A percentile compares a stretch with the other conserved stretches of the same genome.
These are phyloP conservation scores for Metallyticus violacea DNA, from an alignment of 2,888 invertebrate species.

Conservation along the genomic window DNA sequence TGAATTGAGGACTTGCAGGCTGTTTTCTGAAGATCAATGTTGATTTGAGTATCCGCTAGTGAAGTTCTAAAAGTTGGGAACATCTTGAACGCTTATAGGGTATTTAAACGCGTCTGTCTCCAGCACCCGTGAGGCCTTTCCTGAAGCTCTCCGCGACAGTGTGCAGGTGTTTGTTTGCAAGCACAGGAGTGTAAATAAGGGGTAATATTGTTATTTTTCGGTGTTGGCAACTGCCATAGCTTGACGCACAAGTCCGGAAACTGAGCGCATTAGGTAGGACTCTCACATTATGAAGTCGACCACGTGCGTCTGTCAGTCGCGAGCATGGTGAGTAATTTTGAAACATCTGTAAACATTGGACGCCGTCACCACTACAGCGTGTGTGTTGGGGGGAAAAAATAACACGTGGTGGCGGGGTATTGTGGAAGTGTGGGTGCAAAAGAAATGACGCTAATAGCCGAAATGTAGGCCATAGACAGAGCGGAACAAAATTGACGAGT, in stretches of 20 bases:
- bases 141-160: too few species aligned
- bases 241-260: background rate
- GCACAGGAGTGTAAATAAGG: background rate
- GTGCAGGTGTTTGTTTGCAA: background rate
- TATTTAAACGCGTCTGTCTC: too few species aligned
- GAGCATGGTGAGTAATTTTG: background rate
- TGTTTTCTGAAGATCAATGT: too few species aligned
- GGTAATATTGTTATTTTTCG: background rate
- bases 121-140: too few species aligned
- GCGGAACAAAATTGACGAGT: background rate
- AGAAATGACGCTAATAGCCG: background rate
- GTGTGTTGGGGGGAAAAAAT: background rate
- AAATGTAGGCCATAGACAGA: background rate
- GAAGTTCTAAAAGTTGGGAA: too few species aligned
- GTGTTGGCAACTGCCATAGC: background rate
- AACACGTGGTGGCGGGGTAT: background rate
- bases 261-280: background rate
- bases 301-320: background rate
- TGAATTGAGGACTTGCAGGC: too few species aligned
- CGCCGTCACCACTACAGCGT: too few species aligned
- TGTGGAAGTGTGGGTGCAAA: background rate
- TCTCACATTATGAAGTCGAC: background rate
- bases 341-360: background rate
- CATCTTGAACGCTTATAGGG: too few species aligned
- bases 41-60: too few species aligned